phyloP scores from a whole-genome alignment of 2,888 invertebrate genomes.

The Lasioglossum oenotherae region DNA sequence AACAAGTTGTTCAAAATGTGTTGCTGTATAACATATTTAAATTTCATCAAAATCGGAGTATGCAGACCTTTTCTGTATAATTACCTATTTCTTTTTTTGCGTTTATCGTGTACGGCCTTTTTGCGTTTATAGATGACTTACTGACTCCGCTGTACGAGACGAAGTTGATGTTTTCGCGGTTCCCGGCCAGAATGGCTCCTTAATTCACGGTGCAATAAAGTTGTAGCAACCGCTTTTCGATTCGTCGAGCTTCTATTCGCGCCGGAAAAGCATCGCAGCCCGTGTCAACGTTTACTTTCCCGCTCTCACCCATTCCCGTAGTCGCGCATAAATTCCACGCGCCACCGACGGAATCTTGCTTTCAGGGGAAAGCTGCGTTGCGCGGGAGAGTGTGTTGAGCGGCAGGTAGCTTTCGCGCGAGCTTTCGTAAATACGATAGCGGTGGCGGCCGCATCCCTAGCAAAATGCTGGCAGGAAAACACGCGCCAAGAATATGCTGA shows the following conservation, averaged over 20 bases:
- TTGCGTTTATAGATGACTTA: too few species aligned
- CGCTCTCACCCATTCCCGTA: slow-evolving; percentile 2
- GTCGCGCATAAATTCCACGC: slow-evolving; percentile 17
- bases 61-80: too few species aligned
- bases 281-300: slow-evolving; percentile 26
- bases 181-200: neutral
- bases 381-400: neutral
- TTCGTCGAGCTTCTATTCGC: neutral
- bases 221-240: neutral
- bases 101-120: too few species aligned
- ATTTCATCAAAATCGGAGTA: too few species aligned
- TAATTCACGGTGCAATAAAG: neutral
- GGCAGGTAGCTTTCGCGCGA: slow-evolving; percentile 12
- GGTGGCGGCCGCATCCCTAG: neutral
- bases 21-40: too few species aligned
- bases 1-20: too few species aligned
- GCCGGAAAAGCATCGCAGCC: neutral
- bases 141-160: too few species aligned
- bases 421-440: slow-evolving; percentile 18
- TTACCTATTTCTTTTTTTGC: too few species aligned
- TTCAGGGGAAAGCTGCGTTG: neutral
- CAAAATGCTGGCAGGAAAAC: neutral
- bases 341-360: neutral
- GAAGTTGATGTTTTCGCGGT: neutral
- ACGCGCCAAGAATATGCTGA: slow-evolving; percentile 22